phyloP scores from a whole-genome alignment of 2,797 vertebrate genomes.

The Lemur catta region DNA sequence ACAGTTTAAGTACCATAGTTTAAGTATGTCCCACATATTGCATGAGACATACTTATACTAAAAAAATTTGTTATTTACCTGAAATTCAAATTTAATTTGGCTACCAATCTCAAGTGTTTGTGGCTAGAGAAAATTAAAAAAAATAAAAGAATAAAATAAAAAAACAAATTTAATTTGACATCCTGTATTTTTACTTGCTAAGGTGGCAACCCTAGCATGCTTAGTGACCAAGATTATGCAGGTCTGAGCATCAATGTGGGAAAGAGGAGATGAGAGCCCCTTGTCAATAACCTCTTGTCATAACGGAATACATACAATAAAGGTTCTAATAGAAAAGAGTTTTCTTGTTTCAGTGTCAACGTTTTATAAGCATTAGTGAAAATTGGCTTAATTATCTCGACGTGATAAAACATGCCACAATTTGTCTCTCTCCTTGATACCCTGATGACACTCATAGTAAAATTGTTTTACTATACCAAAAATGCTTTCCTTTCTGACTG shows the following conservation, averaged over 20 bases:
- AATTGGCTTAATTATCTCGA: constrained; percentile 51
- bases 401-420: constrained; percentile 42
- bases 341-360: constrained; percentile 43
- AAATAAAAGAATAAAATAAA: no score
- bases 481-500: neutral
- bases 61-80: constrained; percentile 22
- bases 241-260: neutral
- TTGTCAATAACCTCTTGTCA: neutral
- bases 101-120: no score
- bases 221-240: neutral
- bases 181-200: neutral
- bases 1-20: neutral
- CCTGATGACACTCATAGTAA: neutral
- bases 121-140: no score
- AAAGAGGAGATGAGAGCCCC: neutral
- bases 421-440: neutral
- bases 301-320: neutral
- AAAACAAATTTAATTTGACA: neutral
- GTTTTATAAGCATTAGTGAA: constrained; percentile 43
- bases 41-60: neutral
- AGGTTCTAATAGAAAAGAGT: neutral
- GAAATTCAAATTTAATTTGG: neutral
- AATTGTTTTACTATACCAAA: constrained; percentile 20
- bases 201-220: neutral
- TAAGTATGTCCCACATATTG: neutral